phyloP scores from a whole-genome alignment of 2,888 invertebrate species.

The Tromatobia lineatoria region DNA sequence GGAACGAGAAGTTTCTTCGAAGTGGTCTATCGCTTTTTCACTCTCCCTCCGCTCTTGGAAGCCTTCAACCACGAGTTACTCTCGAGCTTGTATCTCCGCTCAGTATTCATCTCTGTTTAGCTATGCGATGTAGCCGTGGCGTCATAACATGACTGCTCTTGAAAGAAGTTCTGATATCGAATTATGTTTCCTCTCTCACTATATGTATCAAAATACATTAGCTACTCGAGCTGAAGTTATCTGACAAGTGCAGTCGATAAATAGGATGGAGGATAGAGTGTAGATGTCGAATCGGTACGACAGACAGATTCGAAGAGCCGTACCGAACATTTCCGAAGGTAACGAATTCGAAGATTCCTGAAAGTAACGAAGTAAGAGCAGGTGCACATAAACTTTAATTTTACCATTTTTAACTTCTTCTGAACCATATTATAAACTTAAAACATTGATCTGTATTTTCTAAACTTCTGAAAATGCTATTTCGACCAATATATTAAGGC shows the following conservation, averaged over 20 bases:
- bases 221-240: constrained; percentile 18
- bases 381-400: background rate
- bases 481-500: too few relatives aligned
- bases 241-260: background rate
- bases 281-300: constrained; percentile 14
- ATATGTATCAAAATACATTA: constrained; percentile 39
- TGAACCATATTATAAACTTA: background rate
- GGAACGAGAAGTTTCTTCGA: constrained; percentile 46
- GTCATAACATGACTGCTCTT: constrained; percentile 45
- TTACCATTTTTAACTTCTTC: background rate
- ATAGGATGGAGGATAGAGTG: constrained; percentile 20
- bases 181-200: constrained; percentile 35
- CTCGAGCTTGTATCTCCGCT: constrained; percentile 37
- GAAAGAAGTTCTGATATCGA: constrained; percentile 47
- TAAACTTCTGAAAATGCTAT: too few relatives aligned
- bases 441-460: background rate
- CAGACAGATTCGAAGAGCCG: background rate
- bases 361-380: too few relatives aligned
- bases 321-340: background rate
- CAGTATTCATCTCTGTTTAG: constrained; percentile 17
- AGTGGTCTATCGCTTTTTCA: constrained; percentile 33
- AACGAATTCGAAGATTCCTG: too few relatives aligned
- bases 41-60: constrained; percentile 42
- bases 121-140: constrained; percentile 7
- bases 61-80: constrained; percentile 44